phyloP scores from a whole-genome alignment of 2,113 vertebrate genomes.

The Ptilonorhynchus violaceus region DNA sequence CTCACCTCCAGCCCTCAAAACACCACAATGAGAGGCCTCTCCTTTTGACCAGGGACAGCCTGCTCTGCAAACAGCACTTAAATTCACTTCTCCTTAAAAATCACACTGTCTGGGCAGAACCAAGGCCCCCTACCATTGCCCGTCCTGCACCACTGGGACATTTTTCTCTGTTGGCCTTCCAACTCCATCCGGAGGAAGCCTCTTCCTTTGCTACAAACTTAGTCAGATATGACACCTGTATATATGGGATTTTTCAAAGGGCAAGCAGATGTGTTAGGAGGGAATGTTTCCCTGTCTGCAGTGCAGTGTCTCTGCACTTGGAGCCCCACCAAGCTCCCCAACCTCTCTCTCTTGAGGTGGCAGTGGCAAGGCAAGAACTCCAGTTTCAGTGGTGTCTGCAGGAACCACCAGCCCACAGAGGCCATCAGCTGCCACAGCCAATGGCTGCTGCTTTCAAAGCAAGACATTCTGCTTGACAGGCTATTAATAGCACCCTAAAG shows the following conservation, averaged over 20 bases:
- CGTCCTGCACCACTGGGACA: not conserved
- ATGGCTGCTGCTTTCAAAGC: not conserved
- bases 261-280: not conserved
- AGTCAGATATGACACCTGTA: fast-evolving
- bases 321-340: not conserved
- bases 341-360: not conserved
- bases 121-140: not conserved
- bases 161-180: not conserved
- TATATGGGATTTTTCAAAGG: not conserved
- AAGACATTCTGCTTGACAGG: not conserved
- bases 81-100: not conserved
- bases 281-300: not conserved
- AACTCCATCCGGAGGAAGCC: not conserved
- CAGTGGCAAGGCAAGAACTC: not conserved
- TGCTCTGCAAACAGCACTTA: not conserved
- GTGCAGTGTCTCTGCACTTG: not conserved
- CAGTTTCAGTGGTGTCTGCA: not conserved
- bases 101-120: not conserved
- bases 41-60: not conserved
- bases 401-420: not conserved
- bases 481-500: not conserved
- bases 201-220: not conserved
- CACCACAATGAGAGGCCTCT: not conserved
- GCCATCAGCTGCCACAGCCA: not conserved
- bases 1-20: not conserved